Percentiles rank a stretch among this genome's conserved stretches.
Conservation (phyloP, 2,797 vertebrate genomes). For the Sarcoramphus papa region DNA sequence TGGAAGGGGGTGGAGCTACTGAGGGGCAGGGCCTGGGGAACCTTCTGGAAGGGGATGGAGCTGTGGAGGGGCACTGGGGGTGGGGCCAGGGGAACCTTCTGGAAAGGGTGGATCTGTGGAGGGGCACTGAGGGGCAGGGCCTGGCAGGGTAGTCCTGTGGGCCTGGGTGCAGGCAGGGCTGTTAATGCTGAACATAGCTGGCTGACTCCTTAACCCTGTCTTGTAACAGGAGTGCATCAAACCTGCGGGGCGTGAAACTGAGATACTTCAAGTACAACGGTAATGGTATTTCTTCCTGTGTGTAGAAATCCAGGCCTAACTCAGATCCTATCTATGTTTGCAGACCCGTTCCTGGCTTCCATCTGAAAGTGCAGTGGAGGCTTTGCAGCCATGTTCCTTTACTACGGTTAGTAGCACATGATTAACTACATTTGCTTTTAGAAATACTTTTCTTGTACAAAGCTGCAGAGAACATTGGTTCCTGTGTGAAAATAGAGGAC, state of each 20-base stretch:
- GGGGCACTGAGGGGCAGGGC: too few species aligned
- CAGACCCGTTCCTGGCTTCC: rapidly evolving
- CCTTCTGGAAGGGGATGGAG: not conserved
- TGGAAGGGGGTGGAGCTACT: not conserved
- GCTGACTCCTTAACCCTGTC: too few species aligned
- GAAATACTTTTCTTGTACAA: not conserved
- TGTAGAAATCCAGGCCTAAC: not conserved
- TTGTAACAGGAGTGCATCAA: rapidly evolving
- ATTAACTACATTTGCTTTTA: not conserved
- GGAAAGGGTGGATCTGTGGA: not conserved
- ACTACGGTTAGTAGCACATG: too few species aligned
- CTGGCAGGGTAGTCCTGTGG: too few species aligned
- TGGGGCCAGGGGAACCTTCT: not conserved
- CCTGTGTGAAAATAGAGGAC: not conserved
- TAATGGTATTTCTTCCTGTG: rapidly evolving
- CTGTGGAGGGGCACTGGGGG: not conserved
- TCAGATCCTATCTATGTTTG: rapidly evolving
- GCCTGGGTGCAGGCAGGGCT: rapidly evolving
- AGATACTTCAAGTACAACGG: rapidly evolving
- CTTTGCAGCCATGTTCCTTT: not conserved
- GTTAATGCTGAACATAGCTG: rapidly evolving
- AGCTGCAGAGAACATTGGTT: not conserved
- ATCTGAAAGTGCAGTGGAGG: rapidly evolving
- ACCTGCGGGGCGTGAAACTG: rapidly evolving
- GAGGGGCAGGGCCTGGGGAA: not conserved